Evolutionary conservation across 2,797 vertebrate species (phyloP).

Genomic region (Glyptemys insculpta): DNA sequence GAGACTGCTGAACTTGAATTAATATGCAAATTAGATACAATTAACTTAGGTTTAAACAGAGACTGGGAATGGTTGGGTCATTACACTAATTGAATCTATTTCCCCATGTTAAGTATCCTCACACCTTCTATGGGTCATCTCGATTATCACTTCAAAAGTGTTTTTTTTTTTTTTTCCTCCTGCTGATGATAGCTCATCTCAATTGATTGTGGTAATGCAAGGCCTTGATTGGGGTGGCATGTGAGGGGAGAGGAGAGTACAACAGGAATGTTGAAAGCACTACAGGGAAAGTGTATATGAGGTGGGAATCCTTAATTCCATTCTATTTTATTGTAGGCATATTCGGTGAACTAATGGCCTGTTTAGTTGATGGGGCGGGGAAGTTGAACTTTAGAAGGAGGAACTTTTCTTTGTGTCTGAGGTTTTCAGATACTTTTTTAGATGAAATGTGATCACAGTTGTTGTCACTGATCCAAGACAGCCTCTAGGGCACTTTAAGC

Average conservation of each 20-base stretch:
- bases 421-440: not conserved
- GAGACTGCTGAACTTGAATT: too few species aligned
- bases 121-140: too few species aligned
- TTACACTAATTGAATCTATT: too few species aligned
- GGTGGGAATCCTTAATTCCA: not conserved
- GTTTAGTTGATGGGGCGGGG: slow-evolving; percentile 2
- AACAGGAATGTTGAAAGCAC: not conserved
- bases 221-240: slow-evolving; percentile 1
- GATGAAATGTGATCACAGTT: not conserved
- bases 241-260: not conserved
- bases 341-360: not conserved
- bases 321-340: not conserved
- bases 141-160: too few species aligned
- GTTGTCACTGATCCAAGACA: not conserved
- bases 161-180: too few species aligned
- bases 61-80: too few species aligned
- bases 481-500: fast-evolving
- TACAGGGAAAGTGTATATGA: not conserved
- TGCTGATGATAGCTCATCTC: too few species aligned
- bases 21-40: too few species aligned
- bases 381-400: slow-evolving; percentile 9
- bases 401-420: not conserved
- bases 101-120: too few species aligned
- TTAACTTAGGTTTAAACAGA: too few species aligned
- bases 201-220: not conserved